Evolutionary conservation across 1,140 invertebrate genomes (phyloP).

Genomic region (Halesus radiatus): DNA sequence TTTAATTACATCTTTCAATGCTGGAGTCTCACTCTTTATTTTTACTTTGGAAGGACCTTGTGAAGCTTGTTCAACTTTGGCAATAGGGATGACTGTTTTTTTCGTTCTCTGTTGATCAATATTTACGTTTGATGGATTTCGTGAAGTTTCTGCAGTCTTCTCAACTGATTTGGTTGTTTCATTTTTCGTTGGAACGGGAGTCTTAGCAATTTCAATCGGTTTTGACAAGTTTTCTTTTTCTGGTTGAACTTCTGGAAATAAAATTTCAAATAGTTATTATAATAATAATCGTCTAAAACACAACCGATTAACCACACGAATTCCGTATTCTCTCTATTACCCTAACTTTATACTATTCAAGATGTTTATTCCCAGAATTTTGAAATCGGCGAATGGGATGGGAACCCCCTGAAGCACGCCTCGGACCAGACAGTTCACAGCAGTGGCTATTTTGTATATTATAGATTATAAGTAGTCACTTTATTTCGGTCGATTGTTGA

Average conservation of each 20-base stretch:
- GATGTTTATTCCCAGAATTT: too few relatives aligned
- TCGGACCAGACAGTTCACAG: too few relatives aligned
- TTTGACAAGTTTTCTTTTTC: background rate
- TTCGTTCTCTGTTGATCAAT: background rate
- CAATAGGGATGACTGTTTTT: background rate
- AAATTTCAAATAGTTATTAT: background rate
- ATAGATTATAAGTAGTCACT: too few relatives aligned
- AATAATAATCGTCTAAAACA: too few relatives aligned
- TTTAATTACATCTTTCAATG: slow-evolving; percentile 51
- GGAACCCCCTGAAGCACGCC: too few relatives aligned
- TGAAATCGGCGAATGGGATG: too few relatives aligned
- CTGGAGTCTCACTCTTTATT: background rate
- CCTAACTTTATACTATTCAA: too few relatives aligned
- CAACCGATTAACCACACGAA: too few relatives aligned
- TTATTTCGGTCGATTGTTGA: too few relatives aligned
- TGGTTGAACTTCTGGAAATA: slow-evolving; percentile 11
- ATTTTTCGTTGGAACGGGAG: background rate
- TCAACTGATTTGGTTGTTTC: background rate
- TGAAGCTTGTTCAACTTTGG: background rate
- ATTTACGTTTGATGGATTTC: background rate
- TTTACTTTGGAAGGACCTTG: slow-evolving; percentile 10
- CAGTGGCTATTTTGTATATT: too few relatives aligned
- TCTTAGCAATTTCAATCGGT: background rate
- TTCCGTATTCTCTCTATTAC: too few relatives aligned
- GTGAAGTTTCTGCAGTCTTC: background rate